Evolutionary conservation across 2,888 invertebrate species (phyloP), one percentile per base, ranked within the genome.

Genomic region (Drosophila trichaetosa): DNA sequence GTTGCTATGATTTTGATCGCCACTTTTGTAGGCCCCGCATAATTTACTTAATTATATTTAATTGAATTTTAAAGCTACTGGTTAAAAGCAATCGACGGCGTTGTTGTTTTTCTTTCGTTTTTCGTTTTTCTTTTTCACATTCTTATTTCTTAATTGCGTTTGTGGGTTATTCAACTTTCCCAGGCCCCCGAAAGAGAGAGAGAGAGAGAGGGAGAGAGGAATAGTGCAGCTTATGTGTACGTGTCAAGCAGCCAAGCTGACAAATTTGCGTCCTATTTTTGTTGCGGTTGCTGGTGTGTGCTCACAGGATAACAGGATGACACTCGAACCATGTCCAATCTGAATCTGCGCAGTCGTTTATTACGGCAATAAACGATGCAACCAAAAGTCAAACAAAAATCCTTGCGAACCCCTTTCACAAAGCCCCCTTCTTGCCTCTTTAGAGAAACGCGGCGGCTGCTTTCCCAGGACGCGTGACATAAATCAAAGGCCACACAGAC

Each of bases 1-100:
- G 57, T 79, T 79, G 73, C 71, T 79, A 73, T 77, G 77, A 82
- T 77, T 74, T 78, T 65, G 76, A 74, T 80, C 82, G 80, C 64
- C 79, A 71, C 62, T 82, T 80, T 81, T 75, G 81, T 77, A 61
- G 68, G 68, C 61, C 76, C 83, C 82, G 83, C 87, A 90, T 87
- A 90, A 90, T 90, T 90, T 89, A 79, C 77, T 90, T 90, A 91
- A 91, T 90, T 90, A 91, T 84, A 79, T 87, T 90, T 90, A 90
- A 91, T 90, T 87, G 85, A 79, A 86, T 76, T 79, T 83, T 73
- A 73, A 77, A 80, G 90, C 90, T 91, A 90, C 90, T 81, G 90
- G 85, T 86, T 88, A 74, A 74, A 81, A 46, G 64, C 75, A 42
- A 64, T 57, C 59, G 51, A 57, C 52, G 48, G 34, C 49, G 65